Evolutionary conservation across 1,140 invertebrate species (phyloP).

Genomic region (Zaprionus tsacasi): DNA sequence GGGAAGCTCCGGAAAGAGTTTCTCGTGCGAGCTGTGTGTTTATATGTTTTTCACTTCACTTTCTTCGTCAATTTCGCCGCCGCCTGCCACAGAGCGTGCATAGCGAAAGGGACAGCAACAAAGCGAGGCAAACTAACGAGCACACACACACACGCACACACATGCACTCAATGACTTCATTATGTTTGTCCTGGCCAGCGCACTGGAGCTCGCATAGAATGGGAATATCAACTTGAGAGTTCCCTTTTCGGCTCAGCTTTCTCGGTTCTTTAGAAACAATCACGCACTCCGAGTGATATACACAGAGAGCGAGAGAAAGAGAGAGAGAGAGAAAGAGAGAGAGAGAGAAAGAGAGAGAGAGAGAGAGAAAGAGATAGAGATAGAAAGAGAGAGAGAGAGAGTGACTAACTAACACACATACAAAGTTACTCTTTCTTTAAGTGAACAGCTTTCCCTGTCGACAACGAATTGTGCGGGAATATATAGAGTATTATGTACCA

Average conservation of each 20-base stretch:
- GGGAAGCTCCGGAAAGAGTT: conserved; percentile 1
- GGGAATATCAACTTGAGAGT: conserved; percentile 25
- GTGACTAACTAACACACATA: neutral
- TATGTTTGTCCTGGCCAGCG: conserved; percentile 34
- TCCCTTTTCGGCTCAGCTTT: conserved; percentile 8
- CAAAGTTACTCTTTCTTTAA: neutral
- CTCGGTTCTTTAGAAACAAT: too few relatives aligned
- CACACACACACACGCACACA: conserved; percentile 1
- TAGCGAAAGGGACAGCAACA: conserved; percentile 34
- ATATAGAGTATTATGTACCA: neutral
- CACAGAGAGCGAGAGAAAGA: neutral
- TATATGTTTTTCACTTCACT: conserved; percentile 56
- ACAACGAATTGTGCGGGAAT: too few relatives aligned
- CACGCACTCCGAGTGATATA: too few relatives aligned
- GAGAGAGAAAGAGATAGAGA: neutral
- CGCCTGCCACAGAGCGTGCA: conserved; percentile 5
- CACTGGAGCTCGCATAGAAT: conserved; percentile 23
- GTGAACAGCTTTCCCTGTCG: neutral
- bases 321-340: neutral
- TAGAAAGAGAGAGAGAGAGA: neutral
- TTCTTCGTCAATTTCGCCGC: conserved; percentile 41
- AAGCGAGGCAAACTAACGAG: conserved; percentile 54
- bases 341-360: neutral
- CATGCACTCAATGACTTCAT: conserved; percentile 22
- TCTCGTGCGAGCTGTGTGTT: neutral